A percentile compares a stretch with the other conserved stretches of the same genome.
These are phyloP conservation scores for Dendrolimus pini DNA, from an alignment of 2,888 invertebrate genomes.

Conservation along the genomic window DNA sequence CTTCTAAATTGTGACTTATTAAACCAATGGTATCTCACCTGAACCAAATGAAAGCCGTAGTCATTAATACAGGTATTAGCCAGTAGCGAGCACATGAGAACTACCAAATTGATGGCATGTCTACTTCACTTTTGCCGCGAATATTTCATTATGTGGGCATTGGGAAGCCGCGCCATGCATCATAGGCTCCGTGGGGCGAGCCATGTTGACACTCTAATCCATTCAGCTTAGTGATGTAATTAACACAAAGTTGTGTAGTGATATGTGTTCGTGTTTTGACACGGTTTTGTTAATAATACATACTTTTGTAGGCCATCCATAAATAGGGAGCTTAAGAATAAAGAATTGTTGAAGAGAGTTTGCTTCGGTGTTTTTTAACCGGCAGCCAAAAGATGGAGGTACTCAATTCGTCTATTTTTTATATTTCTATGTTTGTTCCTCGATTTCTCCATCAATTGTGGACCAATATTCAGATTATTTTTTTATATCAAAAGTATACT, in stretches of 20 bases:
- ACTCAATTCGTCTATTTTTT: background rate
- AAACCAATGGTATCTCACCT: constrained; percentile 3
- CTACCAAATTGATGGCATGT: constrained; percentile 64
- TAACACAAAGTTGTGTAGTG: constrained; percentile 5
- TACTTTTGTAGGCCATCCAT: no score
- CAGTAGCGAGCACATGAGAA: constrained; percentile 38
- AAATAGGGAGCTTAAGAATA: no score
- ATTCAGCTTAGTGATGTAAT: constrained; percentile 61
- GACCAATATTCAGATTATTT: no score
- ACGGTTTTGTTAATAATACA: no score
- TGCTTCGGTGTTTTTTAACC: no score
- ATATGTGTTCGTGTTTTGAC: no score
- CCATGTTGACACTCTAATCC: constrained; percentile 62
- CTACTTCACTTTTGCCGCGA: constrained; percentile 56
- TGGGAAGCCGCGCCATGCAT: constrained; percentile 60
- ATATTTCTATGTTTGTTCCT: background rate
- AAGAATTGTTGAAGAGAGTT: no score
- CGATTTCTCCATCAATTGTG: background rate
- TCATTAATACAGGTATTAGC: constrained; percentile 22
- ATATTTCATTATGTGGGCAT: constrained; percentile 70
- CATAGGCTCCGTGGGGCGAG: constrained; percentile 56
- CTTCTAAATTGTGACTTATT: no score
- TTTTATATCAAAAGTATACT: no score
- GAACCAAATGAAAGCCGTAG: constrained; percentile 7
- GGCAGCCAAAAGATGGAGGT: no score